phyloP scores from a whole-genome alignment of 2,888 invertebrate genomes.

The Drosophila atripex region DNA sequence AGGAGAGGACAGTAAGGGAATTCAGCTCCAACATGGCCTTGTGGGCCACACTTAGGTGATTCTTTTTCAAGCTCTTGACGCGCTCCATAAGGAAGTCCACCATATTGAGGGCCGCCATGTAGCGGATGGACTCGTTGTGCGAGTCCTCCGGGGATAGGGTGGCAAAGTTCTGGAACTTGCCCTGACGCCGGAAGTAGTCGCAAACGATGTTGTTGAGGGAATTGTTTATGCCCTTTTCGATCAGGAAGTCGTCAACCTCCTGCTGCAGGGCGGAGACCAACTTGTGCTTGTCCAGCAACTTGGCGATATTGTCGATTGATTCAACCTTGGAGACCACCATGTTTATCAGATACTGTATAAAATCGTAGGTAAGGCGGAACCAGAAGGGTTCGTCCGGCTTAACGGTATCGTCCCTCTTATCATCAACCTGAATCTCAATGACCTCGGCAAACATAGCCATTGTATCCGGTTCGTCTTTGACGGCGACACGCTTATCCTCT shows the following conservation, averaged over 20 bases:
- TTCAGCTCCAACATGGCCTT: conserved; percentile 19
- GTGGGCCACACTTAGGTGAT: neutral
- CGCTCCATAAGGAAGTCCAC: conserved; percentile 29
- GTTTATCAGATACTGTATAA: conserved; percentile 9
- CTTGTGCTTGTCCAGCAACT: conserved; percentile 19
- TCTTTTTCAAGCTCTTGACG: conserved; percentile 9
- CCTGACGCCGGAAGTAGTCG: conserved; percentile 26
- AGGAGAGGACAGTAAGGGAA: conserved; percentile 9
- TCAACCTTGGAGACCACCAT: conserved; percentile 12
- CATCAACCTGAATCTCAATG: neutral
- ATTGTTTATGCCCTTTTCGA: neutral
- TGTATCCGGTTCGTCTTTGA: conserved; percentile 22
- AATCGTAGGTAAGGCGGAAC: conserved; percentile 9
- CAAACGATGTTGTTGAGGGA: conserved; percentile 4
- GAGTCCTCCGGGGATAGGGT: neutral
- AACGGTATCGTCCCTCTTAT: neutral
- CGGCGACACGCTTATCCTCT: neutral
- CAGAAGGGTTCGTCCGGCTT: conserved; percentile 7
- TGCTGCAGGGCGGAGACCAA: neutral
- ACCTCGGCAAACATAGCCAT: conserved; percentile 32
- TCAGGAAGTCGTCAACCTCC: neutral
- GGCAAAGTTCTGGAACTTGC: conserved; percentile 14
- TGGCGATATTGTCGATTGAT: neutral
- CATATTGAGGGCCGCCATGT: conserved; percentile 3
- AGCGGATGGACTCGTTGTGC: conserved; percentile 3